Evolutionary conservation across 2,797 vertebrate species (phyloP).

Genomic region (Tolypeutes matacus): DNA sequence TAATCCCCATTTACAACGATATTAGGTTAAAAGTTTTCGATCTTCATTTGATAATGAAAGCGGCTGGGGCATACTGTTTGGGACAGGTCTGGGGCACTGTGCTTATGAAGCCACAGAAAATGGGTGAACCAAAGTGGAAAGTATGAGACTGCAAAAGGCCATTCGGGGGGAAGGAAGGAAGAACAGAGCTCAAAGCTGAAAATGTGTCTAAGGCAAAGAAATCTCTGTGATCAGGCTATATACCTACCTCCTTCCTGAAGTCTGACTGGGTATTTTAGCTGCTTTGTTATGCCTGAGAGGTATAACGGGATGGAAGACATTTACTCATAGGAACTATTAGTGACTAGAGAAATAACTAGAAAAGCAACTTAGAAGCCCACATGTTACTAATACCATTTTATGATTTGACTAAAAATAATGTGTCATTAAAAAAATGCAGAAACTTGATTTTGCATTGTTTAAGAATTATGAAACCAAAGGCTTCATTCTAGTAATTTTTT

Average conservation of each 20-base stretch:
- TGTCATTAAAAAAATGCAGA: not conserved
- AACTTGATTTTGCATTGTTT: not conserved
- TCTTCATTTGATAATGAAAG: not conserved
- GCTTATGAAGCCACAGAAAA: not conserved
- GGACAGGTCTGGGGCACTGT: not conserved
- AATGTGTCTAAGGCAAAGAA: not conserved
- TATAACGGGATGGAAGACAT: not conserved
- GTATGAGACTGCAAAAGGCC: not conserved
- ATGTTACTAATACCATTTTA: not conserved
- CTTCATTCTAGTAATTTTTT: not conserved
- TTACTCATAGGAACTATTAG: not conserved
- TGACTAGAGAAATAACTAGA: not conserved
- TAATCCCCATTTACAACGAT: not conserved
- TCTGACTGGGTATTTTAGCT: not conserved
- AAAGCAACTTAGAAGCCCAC: not conserved
- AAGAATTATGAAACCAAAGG: not conserved
- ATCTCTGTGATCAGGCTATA: fast-evolving
- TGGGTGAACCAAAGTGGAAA: not conserved
- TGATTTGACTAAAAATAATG: not conserved
- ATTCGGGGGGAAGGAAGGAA: not conserved
- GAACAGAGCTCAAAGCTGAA: not conserved
- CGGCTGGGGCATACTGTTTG: not conserved
- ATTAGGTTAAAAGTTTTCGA: not conserved
- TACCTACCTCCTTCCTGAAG: fast-evolving
- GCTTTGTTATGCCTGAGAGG: not conserved